Evolutionary conservation across 2,888 invertebrate genomes (phyloP), one percentile per base, ranked within the genome.

Genomic region (Philopedon plagiatum): DNA sequence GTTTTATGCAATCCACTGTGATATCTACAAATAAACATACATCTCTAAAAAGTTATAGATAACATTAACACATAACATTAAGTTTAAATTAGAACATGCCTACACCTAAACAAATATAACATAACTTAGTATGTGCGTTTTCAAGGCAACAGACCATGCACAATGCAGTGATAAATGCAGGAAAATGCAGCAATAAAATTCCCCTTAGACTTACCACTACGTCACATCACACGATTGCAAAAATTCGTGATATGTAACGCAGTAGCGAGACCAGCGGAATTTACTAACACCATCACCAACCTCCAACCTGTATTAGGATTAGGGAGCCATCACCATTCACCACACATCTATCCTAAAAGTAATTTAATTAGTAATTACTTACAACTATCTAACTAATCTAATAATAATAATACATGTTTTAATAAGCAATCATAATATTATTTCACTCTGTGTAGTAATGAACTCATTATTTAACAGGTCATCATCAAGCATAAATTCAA

Each of bases 191-290:
- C 29, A 54, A 34, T 9, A 58, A 41, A n/a, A 44, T 64, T 54
- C 82, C 81, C 78, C 83, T 80, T 81, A 81, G 82, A 83, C 84
- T 84, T 83, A 84, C 85, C 84, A 85, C 84, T 85, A 85, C 85
- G 84, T 84, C 85, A 85, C 85, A 85, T 84, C 85, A 85, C 85
- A 84, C 85, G 83, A 69, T 61, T 76, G 75, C 74, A 77, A 76
- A 76, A 78, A 76, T 76, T 77, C 83, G 84, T 83, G 83, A 77
- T 81, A 78, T 81, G 85, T 78, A 76, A 83, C 76, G 81, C 82
- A 85, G 84, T 83, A 80, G 84, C 82, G 78, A 81, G 83, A 81
- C 83, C 82, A 78, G 80, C 79, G 78, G 80, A 76, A 75, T 74
- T 75, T 76, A n/a, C 11, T 21, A 54, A 29, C 23, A 49, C 19